A percentile compares a stretch with the other conserved stretches of the same genome.
Conservation (phyloP, 2,888 invertebrate species). For the Nebria brevicollis region DNA sequence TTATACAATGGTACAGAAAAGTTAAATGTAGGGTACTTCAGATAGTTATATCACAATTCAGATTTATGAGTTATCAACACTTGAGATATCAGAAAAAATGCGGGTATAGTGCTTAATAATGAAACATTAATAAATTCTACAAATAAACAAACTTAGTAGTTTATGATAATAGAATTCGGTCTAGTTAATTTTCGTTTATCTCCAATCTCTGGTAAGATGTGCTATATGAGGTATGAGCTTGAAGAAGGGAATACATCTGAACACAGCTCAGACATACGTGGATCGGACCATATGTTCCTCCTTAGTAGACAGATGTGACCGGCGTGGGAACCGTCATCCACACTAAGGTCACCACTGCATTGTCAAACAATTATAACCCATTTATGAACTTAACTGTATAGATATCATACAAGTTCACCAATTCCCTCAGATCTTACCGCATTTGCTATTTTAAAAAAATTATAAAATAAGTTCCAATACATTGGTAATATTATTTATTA, state of each 20-base stretch:
- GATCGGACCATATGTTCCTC: slow-evolving; percentile 10
- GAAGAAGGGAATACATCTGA: neutral
- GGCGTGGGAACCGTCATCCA: slow-evolving; percentile 53
- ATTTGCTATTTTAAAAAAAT: neutral
- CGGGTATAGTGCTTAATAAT: neutral
- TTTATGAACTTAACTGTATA: slow-evolving; percentile 40
- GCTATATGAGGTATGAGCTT: slow-evolving; percentile 1
- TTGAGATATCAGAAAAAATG: neutral
- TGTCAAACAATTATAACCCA: slow-evolving; percentile 57
- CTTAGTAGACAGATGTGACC: slow-evolving; percentile 30
- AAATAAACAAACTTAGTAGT: neutral
- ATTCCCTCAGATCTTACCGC: neutral
- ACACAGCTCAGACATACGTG: slow-evolving; percentile 2
- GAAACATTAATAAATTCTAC: neutral
- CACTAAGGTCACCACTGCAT: slow-evolving; percentile 52
- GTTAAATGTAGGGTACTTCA: neutral
- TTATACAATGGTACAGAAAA: no score
- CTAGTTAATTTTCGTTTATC: neutral
- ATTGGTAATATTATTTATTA: no score
- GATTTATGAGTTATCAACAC: neutral
- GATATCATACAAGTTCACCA: neutral
- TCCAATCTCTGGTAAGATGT: neutral
- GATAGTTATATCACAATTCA: neutral
- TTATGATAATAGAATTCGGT: neutral
- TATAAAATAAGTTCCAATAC: no score